Evolutionary conservation across 2,113 vertebrate genomes (phyloP), one percentile per base, ranked within the genome.

Genomic region (Serranochromis macrocephalus): DNA sequence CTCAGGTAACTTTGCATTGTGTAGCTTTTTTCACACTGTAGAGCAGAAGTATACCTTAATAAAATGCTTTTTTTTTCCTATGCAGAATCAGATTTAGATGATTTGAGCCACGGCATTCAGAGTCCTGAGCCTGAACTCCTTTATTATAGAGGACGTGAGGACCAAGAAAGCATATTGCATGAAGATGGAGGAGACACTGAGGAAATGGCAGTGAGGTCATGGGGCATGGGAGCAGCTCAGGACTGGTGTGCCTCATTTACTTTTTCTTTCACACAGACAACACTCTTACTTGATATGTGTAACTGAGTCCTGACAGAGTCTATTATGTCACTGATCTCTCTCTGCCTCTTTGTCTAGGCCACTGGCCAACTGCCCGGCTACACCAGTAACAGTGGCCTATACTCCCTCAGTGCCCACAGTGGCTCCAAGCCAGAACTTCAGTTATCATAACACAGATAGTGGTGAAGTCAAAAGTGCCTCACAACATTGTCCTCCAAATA

Each of bases 361-460:
- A 12, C 38, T 66, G 3, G 73, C 82, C 86, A 73, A 21, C 45
- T 12, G 42, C 66, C 71, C 51, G 17, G 38, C 24, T 2, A 13
- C 88, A 78, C 90, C 86, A 78, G 85, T 42, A 33, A 66, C 29
- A 4, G 19, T 9, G 42, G 58, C 19, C 61, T 75, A 81, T 45
- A 26, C 87, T 54, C 61, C 90, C 14, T 78, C 82, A 58, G 55
- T 7, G 6, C 33, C 80, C 24, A 10, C 49, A 17, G 68, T 55
- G 47, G 71, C 86, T 4, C 24, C 31, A 0, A 80, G 81, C 81
- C 94, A 93, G 80, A 84, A 86, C 73, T 75, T 82, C 82, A 86
- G 71, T 88, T 86, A 84, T 91, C 87, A 90, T 86, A 89, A 92
- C 92, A 88, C 53, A 83, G 82, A 93, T 82, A 85, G 82, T 66